These are phyloP conservation scores for Xylophagus ater DNA, from an alignment of 2,888 invertebrate species.

Conservation along the genomic window DNA sequence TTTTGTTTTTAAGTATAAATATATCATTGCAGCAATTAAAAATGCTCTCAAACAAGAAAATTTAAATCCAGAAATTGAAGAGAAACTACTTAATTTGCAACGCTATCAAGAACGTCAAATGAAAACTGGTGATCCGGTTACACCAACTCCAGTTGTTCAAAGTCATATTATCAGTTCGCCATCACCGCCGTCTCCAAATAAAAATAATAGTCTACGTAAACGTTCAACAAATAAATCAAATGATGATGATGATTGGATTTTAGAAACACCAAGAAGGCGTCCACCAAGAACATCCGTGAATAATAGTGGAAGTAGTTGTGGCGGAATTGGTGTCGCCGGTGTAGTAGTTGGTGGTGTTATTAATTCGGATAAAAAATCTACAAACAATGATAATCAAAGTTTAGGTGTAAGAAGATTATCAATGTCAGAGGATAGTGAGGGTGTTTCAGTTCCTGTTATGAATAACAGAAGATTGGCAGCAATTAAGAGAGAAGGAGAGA, in stretches of 20 bases:
- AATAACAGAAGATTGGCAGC: constrained; percentile 15
- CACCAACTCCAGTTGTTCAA: not conserved
- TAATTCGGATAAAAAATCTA: constrained; percentile 9
- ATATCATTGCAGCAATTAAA: constrained; percentile 60
- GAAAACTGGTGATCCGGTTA: constrained; percentile 37
- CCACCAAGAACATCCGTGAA: constrained; percentile 7
- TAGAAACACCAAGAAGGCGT: constrained; percentile 33
- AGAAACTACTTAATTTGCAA: constrained; percentile 78
- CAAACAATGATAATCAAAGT: not conserved
- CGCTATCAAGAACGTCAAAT: constrained; percentile 71
- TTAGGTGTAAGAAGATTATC: constrained; percentile 4
- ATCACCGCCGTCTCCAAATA: constrained; percentile 13
- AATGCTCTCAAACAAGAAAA: constrained; percentile 87
- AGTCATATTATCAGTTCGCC: constrained; percentile 6
- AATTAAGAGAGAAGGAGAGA: constrained; percentile 18
- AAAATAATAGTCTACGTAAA: constrained; percentile 8
- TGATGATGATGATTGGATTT: constrained; percentile 32
- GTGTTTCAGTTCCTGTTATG: constrained; percentile 16
- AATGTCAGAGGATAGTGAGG: constrained; percentile 12
- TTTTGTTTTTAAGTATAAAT: constrained; percentile 14
- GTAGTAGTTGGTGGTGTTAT: not conserved
- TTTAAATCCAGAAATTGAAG: constrained; percentile 83
- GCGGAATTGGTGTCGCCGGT: too few species aligned
- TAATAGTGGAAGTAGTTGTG: too few species aligned
- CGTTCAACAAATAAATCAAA: constrained; percentile 13